Percentiles rank a stretch among this genome's conserved stretches.
phyloP scores from a whole-genome alignment of 2,797 vertebrate species.

The Aphelocoma californica region DNA sequence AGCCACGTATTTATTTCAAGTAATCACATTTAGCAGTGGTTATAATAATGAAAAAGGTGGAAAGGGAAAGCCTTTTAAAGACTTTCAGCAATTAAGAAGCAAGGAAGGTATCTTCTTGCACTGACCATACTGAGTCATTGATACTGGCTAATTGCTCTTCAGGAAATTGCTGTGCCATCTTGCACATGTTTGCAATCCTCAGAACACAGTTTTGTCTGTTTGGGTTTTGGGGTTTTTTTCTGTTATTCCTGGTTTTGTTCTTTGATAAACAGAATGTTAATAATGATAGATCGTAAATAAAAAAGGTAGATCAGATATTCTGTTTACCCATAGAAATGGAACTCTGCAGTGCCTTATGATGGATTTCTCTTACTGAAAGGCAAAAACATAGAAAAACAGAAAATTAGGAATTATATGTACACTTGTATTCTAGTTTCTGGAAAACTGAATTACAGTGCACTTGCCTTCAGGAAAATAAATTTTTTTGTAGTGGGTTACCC shows the following conservation, averaged over 20 bases:
- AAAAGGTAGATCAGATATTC: not conserved
- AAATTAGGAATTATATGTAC: not conserved
- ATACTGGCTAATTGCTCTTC: not conserved
- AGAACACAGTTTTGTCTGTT: not conserved
- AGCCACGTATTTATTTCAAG: not conserved
- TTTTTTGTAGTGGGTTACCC: not conserved
- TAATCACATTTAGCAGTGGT: not conserved
- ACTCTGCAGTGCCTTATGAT: not conserved
- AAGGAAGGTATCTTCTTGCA: constrained; percentile 6
- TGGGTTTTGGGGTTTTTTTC: not conserved
- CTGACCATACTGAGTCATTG: not conserved
- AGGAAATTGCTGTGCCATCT: not conserved
- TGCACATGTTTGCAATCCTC: not conserved
- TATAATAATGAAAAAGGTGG: constrained; percentile 34
- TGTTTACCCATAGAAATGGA: not conserved
- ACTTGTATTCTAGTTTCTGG: not conserved
- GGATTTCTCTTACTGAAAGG: not conserved
- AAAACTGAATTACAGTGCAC: not conserved
- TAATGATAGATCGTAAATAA: not conserved
- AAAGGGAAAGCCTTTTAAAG: not conserved
- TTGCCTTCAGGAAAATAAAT: constrained; percentile 40
- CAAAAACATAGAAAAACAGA: not conserved
- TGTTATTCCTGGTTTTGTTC: not conserved
- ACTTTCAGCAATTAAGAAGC: not conserved
- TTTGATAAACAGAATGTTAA: not conserved